These are phyloP conservation scores for Carettochelys insculpta DNA, from an alignment of 2,113 vertebrate species.

Conservation along the genomic window DNA sequence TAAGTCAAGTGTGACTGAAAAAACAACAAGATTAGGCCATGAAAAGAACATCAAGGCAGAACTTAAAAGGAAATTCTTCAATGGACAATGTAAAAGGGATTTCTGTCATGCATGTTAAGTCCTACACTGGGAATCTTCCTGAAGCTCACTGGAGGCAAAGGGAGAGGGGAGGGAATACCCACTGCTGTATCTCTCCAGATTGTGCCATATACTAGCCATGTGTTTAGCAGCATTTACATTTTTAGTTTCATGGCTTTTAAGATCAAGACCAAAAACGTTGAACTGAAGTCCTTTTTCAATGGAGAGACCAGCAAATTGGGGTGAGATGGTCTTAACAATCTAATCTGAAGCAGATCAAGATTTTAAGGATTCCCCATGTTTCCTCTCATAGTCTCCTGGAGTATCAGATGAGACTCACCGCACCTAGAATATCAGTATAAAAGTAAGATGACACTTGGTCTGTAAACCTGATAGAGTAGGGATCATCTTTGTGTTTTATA, in stretches of 20 bases:
- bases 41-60: background rate
- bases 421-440: background rate
- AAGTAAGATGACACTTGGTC: background rate
- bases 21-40: background rate
- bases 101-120: background rate
- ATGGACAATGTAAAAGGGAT: background rate
- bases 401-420: background rate
- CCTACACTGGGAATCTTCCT: background rate
- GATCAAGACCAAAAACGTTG: background rate
- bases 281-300: background rate
- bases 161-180: background rate
- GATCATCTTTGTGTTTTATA: background rate
- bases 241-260: background rate
- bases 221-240: background rate
- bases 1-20: background rate
- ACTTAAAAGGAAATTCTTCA: background rate
- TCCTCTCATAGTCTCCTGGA: background rate
- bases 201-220: too few species aligned
- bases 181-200: background rate
- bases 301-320: background rate
- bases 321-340: background rate
- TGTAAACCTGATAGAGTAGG: background rate
- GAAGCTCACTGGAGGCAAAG: background rate
- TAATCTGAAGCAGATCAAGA: background rate
- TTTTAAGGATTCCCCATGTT: background rate